Evolutionary conservation across 2,113 vertebrate genomes (phyloP).

Genomic region (Melierax canorus): DNA sequence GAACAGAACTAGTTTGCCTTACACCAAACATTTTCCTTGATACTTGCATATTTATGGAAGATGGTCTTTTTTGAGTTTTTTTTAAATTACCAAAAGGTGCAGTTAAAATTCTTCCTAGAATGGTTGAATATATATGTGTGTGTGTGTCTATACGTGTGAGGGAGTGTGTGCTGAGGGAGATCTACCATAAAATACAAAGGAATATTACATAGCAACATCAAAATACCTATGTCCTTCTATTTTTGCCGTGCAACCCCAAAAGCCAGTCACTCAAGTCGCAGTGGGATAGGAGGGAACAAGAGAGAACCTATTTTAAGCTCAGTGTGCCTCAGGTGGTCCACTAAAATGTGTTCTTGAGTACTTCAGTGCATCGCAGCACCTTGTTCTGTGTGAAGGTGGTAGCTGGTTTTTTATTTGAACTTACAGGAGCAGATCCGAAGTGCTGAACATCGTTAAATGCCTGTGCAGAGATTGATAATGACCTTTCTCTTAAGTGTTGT

Average conservation of each 20-base stretch:
- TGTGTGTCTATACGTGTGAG: not conserved
- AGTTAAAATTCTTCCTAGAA: not conserved
- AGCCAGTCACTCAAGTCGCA: not conserved
- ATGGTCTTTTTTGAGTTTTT: not conserved
- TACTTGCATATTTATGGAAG: not conserved
- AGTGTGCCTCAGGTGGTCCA: not conserved
- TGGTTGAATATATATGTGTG: not conserved
- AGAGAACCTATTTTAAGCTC: not conserved
- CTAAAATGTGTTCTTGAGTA: not conserved
- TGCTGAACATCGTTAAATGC: not conserved
- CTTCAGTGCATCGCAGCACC: not conserved
- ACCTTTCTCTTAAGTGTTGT: not conserved
- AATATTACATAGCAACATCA: not conserved
- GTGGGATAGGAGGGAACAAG: not conserved
- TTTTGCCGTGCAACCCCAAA: not conserved
- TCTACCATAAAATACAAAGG: not conserved
- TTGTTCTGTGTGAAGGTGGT: not conserved
- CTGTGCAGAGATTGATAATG: not conserved
- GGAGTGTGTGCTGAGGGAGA: not conserved
- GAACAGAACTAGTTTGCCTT: not conserved
- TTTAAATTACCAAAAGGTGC: not conserved
- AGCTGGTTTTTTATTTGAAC: not conserved
- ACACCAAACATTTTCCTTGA: not conserved
- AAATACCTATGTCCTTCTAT: not conserved
- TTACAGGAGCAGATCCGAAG: not conserved